Conservation (phyloP, 2,888 invertebrate species). For the Hydroisotoma schaefferi region DNA sequence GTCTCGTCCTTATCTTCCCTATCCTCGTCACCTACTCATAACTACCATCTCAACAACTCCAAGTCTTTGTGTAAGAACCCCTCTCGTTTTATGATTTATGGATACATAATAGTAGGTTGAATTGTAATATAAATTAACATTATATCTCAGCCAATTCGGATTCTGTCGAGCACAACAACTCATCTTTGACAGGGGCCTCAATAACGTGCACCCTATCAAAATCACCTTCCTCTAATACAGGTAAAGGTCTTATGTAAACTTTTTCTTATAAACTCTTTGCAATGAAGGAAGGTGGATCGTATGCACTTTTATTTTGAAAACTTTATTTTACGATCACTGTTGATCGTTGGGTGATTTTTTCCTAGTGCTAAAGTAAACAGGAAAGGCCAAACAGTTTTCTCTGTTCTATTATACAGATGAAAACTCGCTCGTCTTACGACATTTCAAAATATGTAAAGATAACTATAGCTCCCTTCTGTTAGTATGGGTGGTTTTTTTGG, state of each 20-base stretch:
- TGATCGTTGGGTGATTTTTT: background rate
- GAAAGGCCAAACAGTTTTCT: slow-evolving; percentile 36
- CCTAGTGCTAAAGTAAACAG: slow-evolving; percentile 27
- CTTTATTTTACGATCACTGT: too few relatives aligned
- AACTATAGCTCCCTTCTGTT: too few relatives aligned
- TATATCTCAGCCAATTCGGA: slow-evolving; percentile 32
- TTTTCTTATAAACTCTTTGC: background rate
- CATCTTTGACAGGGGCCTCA: slow-evolving; percentile 29
- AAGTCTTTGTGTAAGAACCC: slow-evolving; percentile 41
- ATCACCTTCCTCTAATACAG: slow-evolving; percentile 25
- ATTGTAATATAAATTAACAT: too few relatives aligned
- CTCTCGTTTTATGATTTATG: too few relatives aligned
- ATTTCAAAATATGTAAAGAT: too few relatives aligned
- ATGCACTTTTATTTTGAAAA: background rate
- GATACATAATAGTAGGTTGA: too few relatives aligned
- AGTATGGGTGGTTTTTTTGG: too few relatives aligned
- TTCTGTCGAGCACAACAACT: slow-evolving; percentile 40
- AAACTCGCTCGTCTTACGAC: slow-evolving; percentile 34
- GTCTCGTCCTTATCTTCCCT: slow-evolving; percentile 49
- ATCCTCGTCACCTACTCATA: slow-evolving; percentile 48
- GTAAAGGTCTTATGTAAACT: background rate
- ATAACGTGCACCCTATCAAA: slow-evolving; percentile 24
- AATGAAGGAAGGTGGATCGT: background rate
- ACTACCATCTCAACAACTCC: slow-evolving; percentile 47
- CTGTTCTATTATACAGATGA: slow-evolving; percentile 16